phyloP scores from a whole-genome alignment of 1,140 invertebrate genomes.

The Lepeophtheirus salmonis region DNA sequence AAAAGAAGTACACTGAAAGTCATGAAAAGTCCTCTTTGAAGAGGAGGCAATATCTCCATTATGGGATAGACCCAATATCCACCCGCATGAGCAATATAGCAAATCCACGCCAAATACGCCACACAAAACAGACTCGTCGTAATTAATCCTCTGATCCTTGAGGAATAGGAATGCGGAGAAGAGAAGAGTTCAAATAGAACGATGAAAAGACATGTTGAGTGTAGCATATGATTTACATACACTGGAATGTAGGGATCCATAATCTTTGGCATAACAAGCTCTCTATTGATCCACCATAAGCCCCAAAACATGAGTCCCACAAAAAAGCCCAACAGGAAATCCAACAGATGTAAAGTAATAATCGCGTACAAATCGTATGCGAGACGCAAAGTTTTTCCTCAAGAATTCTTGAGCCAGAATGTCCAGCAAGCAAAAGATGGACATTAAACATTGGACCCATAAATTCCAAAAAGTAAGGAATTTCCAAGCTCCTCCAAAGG shows the following conservation, averaged over 20 bases:
- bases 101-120: slow-evolving; percentile 7
- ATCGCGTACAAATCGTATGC: background rate
- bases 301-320: slow-evolving; percentile 17
- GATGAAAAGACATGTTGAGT: slow-evolving; percentile 10
- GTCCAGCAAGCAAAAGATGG: background rate
- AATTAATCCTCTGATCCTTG: background rate
- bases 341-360: slow-evolving; percentile 8
- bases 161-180: slow-evolving; percentile 5
- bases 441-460: slow-evolving; percentile 11
- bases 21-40: slow-evolving; percentile 5
- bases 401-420: no score
- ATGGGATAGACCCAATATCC: slow-evolving; percentile 18
- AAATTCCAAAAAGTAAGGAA: slow-evolving; percentile 16
- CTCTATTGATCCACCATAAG: slow-evolving; percentile 8
- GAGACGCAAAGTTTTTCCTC: background rate
- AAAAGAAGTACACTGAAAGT: background rate
- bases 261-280: slow-evolving; percentile 6
- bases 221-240: slow-evolving; percentile 15
- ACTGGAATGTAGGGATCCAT: slow-evolving; percentile 8
- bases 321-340: slow-evolving; percentile 15
- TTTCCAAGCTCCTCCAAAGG: slow-evolving; percentile 11
- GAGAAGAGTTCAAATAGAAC: slow-evolving; percentile 1
- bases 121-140: background rate
- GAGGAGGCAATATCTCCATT: slow-evolving; percentile 4
- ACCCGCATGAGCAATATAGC: background rate